Evolutionary conservation across 2,888 invertebrate species (phyloP), one percentile per base, ranked within the genome.

Genomic region (Noctua fimbriata): DNA sequence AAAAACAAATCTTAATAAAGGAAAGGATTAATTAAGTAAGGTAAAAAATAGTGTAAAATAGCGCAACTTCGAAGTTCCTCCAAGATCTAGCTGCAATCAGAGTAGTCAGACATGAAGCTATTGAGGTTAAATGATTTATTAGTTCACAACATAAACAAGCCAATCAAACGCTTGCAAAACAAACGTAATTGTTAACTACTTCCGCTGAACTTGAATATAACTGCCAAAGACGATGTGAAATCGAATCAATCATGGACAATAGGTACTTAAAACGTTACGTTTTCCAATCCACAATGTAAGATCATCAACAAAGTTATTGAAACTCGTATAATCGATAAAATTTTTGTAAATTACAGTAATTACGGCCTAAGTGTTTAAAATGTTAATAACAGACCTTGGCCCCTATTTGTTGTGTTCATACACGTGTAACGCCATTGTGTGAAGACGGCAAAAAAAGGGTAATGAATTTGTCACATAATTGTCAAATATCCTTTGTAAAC

Each of bases 151-250:
- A 67, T 41, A n/a, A 77, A 49, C 16, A 28, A 76, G 41, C 36
- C 76, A 36, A 60, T 60, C 16, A 7, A 75, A 36, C 18, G 55
- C 47, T 60, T 21, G 28, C n/a, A 65, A 63, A 65, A 78, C 2
- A 9, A 24, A 49, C 58, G 76, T 75, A 41, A 60, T 36, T 36
- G 6, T 36, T 47, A 67, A 82, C 7, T 55, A 36, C 52, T 52
- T 83, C 78, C 71, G 66, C 16, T 78, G 78, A 82, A 78, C 83
- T 71, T 81, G 78, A 67, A 36, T 77, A 28, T 52, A 72, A 78
- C 28, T 41, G 32, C 55, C n/a, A 28, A 69, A 82, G n/a, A 12
- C 32, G 21, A 47, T 83, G 52, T 81, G 71, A 82, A 83, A 78
- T 78, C 78, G 78, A 41, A 63, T 83, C 2, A 32, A 72, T 69